Evolutionary conservation across 2,797 vertebrate species (phyloP).

Genomic region (Cuniculus paca): DNA sequence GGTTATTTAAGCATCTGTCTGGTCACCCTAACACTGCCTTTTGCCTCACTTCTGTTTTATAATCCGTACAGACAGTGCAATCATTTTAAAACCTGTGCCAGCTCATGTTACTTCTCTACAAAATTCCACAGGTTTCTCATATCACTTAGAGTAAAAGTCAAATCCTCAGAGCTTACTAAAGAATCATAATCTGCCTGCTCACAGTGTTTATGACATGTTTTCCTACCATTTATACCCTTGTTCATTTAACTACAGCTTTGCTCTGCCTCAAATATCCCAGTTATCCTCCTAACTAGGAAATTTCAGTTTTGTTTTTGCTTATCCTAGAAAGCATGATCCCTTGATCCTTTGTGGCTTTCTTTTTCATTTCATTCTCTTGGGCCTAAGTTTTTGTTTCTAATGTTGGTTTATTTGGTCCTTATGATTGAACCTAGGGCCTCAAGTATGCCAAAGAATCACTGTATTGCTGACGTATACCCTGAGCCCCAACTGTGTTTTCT

Average conservation of each 20-base stretch:
- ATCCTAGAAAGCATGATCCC: background rate
- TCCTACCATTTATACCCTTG: background rate
- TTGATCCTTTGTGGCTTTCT: background rate
- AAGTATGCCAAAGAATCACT: background rate
- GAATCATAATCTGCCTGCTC: background rate
- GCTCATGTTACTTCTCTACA: background rate
- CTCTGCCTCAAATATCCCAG: background rate
- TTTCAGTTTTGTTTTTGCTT: background rate
- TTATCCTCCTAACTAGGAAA: background rate
- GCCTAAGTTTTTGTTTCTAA: background rate
- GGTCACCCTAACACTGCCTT: background rate
- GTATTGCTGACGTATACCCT: background rate
- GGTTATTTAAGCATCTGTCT: background rate
- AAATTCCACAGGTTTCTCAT: background rate
- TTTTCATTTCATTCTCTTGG: background rate
- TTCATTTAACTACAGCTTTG: background rate
- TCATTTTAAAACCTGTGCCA: background rate
- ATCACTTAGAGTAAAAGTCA: background rate
- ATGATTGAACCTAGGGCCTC: background rate
- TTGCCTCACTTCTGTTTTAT: background rate
- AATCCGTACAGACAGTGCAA: background rate
- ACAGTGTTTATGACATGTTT: background rate
- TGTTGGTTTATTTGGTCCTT: background rate
- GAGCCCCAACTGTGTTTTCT: too few relatives aligned
- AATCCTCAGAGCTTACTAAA: background rate